Conservation (phyloP, 2,888 invertebrate species). For the Hyppa rectilinea region DNA sequence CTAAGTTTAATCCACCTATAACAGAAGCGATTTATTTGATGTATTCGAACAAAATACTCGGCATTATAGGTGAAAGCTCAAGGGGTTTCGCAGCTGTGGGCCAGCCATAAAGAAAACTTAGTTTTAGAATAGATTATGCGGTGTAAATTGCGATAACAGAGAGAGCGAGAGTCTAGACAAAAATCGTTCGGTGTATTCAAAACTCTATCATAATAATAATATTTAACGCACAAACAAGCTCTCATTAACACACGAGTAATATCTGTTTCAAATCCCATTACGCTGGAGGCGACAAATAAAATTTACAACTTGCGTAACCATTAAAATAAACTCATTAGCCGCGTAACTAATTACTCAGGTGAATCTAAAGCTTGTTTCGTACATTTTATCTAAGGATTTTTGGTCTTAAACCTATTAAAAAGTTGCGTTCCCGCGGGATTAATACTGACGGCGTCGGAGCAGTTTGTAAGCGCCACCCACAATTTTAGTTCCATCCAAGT, state of each 20-base stretch:
- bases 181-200: neutral
- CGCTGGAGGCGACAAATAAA: constrained; percentile 33
- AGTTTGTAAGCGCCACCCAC: constrained; percentile 58
- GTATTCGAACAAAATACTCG: neutral
- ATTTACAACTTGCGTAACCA: constrained; percentile 47
- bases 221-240: neutral
- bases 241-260: constrained; percentile 31
- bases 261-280: constrained; percentile 36
- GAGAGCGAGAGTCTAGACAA: neutral
- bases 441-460: constrained; percentile 45
- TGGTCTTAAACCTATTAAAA: constrained; percentile 68
- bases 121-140: neutral
- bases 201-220: constrained; percentile 7
- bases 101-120: neutral
- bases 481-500: constrained; percentile 64
- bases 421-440: constrained; percentile 60
- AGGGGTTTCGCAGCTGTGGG: too few species aligned
- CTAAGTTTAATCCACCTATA: neutral
- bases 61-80: too few species aligned
- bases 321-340: constrained; percentile 59
- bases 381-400: constrained; percentile 58
- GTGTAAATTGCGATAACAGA: neutral
- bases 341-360: constrained; percentile 61
- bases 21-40: too few species aligned
- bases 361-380: constrained; percentile 64